A percentile compares a stretch with the other conserved stretches of the same genome.
Conservation (phyloP, 2,797 vertebrate species). For the Macrochelys suwanniensis region DNA sequence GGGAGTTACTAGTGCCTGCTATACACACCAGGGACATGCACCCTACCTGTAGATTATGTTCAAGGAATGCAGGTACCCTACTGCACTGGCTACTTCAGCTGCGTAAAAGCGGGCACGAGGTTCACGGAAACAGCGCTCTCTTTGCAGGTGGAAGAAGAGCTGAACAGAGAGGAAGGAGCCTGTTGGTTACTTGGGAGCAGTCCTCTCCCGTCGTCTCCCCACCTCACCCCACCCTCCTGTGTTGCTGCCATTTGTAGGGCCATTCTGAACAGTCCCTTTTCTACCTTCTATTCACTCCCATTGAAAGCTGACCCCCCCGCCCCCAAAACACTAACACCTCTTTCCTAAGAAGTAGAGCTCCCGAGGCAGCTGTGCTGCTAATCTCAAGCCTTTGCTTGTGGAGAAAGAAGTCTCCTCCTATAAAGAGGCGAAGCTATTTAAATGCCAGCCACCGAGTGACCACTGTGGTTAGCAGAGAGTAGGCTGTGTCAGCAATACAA, state of each 20-base stretch:
- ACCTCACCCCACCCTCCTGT: background rate
- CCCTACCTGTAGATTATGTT: constrained; percentile 96
- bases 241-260: background rate
- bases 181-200: background rate
- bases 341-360: background rate
- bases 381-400: background rate
- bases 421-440: background rate
- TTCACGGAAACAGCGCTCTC: constrained; percentile 93
- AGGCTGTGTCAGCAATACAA: background rate
- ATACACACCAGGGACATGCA: accelerated
- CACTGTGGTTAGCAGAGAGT: background rate
- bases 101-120: constrained; percentile 94
- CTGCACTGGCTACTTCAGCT: constrained; percentile 94
- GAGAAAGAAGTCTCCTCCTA: background rate
- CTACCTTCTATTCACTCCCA: background rate
- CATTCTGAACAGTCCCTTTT: background rate
- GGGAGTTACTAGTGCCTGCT: background rate
- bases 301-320: background rate
- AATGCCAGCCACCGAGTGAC: background rate
- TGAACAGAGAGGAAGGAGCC: constrained; percentile 51
- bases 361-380: background rate
- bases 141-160: constrained; percentile 98
- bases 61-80: constrained; percentile 97
- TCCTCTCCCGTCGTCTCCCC: background rate
- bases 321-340: background rate